These are phyloP conservation scores for Anarsia innoxiella DNA, from an alignment of 2,888 invertebrate genomes.

Conservation along the genomic window DNA sequence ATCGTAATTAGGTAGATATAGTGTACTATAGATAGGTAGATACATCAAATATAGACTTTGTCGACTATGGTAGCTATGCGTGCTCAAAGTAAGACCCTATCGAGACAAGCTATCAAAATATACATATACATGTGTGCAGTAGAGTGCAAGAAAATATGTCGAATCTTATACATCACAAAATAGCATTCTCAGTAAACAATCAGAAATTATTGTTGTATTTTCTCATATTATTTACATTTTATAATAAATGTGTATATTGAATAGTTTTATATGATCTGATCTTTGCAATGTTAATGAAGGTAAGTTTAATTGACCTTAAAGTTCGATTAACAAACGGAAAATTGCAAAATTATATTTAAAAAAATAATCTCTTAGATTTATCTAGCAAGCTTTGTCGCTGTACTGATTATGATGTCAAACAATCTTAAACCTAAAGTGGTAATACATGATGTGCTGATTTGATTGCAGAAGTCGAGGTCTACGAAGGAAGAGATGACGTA, in stretches of 20 bases:
- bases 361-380: constrained; percentile 13
- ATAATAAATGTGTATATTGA: constrained; percentile 61
- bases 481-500: constrained; percentile 38
- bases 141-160: constrained; percentile 61
- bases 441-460: constrained; percentile 70
- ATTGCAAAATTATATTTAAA: constrained; percentile 25
- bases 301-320: constrained; percentile 46
- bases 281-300: constrained; percentile 39
- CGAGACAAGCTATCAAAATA: constrained; percentile 68
- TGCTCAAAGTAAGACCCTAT: constrained; percentile 51
- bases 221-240: constrained; percentile 51
- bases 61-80: constrained; percentile 41
- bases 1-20: constrained; percentile 29
- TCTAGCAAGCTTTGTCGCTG: constrained; percentile 21
- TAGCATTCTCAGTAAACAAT: constrained; percentile 61
- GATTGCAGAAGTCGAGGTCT: constrained; percentile 33
- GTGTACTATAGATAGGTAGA: no score
- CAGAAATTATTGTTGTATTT: constrained; percentile 59
- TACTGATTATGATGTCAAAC: constrained; percentile 20
- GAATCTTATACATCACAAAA: constrained; percentile 60
- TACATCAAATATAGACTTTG: constrained; percentile 15
- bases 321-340: constrained; percentile 24
- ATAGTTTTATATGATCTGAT: constrained; percentile 41
- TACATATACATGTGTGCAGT: constrained; percentile 46
- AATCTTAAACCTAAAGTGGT: constrained; percentile 34